Base-by-base conservation (phyloP, 1,140 invertebrate species). In the Apis laboriosa region DNA sequence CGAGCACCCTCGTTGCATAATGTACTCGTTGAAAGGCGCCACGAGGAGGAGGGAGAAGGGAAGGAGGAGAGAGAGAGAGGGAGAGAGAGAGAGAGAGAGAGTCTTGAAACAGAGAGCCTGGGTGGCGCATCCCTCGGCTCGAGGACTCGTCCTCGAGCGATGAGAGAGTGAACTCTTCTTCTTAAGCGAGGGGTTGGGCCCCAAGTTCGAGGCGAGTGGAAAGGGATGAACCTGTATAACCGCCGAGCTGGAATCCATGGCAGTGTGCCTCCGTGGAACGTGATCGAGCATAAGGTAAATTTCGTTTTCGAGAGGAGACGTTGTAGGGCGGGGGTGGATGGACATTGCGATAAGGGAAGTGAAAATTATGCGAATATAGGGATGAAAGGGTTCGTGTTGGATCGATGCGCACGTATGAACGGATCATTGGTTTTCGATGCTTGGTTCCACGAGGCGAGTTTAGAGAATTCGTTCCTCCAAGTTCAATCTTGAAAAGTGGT, bases 1-100 rank as follows among this genome's bases (percentile, higher is more conserved):
- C 84, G 28, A 88, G 87, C 83, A 88, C 80, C 77, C 86, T 88
- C 87, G 80, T 88, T 88, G 87, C 87, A 88, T 88, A 88, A 88
- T 88, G 86, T 88, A 88, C 86, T 77, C 77, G 80, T 56, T 80
- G 60, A 85, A 87, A 83, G 86, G 63, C 9, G 9, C 34, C 28
- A 28, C 17, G 70, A 55, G 60, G 86, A 55, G 63, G 66, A 74
- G 34, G 34, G 0, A 4, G 34, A 7, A 4, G n/a, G 15, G 34
- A 21, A 24, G 28, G n/a, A 17, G 64, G 58, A 64, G 86, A 55
- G 63, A 66, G 77, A 84, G 76, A 87, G 73, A 68, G 21, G 15
- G 83, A 24, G 28, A 28, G 21, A 64, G 58, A 64, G 86, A 55
- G 63, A 66, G 77, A 84, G 76, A 87, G 73, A 68, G 21, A 19